phyloP scores from a whole-genome alignment of 23 tunicate species.

The Trididemnum nubilum region DNA sequence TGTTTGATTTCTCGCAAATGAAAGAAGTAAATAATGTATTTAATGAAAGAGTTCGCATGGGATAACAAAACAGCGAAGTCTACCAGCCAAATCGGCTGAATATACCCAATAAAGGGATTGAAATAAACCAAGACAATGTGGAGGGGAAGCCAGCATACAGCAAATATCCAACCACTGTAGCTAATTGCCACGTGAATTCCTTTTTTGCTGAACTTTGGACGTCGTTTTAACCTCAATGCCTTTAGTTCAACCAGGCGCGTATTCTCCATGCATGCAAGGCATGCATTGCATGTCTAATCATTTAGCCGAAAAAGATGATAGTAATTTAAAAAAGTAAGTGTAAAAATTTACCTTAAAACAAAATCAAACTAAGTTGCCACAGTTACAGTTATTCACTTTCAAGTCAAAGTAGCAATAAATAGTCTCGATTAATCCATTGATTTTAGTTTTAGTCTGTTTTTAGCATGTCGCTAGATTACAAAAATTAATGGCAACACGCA shows the following conservation, averaged over 20 bases:
- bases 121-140: conserved; percentile 54
- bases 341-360: too few species aligned
- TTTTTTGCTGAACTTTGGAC: conserved; percentile 15
- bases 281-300: too few species aligned
- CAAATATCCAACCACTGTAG: conserved; percentile 65
- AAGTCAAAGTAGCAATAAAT: too few species aligned
- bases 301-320: too few species aligned
- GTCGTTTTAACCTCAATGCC: not conserved
- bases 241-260: not conserved
- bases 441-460: too few species aligned
- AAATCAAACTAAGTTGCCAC: too few species aligned
- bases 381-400: too few species aligned
- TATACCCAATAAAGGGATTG: conserved; percentile 28
- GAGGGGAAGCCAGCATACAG: conserved; percentile 88
- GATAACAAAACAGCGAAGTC: conserved; percentile 41
- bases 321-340: too few species aligned
- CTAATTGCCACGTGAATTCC: conserved; percentile 77
- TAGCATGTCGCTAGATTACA: too few species aligned
- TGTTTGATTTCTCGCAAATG: not conserved
- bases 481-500: too few species aligned
- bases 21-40: conserved; percentile 20
- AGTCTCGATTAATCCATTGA: too few species aligned
- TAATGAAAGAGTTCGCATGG: conserved; percentile 76
- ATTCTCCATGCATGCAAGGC: too few species aligned
- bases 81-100: conserved; percentile 26